Percentiles rank a stretch among this genome's conserved stretches.
These are phyloP conservation scores for Netelia inedita DNA, from an alignment of 2,888 invertebrate genomes.

Conservation along the genomic window DNA sequence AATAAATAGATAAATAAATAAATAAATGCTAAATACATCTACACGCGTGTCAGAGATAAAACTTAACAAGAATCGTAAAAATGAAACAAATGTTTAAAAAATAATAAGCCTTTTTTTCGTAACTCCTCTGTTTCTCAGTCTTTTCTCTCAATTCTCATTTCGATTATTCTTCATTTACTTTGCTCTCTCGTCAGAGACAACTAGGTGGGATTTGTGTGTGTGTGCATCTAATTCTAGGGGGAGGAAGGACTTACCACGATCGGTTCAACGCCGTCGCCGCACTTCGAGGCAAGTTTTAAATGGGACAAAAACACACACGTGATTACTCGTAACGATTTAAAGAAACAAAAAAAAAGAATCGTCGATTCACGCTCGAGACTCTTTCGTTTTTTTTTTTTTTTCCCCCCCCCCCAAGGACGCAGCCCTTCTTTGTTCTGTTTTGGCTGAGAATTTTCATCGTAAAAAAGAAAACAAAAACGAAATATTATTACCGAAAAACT, in stretches of 20 bases:
- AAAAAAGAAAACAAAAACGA: constrained; percentile 18
- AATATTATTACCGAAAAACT: constrained; percentile 34
- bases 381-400: constrained; percentile 17
- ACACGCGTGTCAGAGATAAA: constrained; percentile 59
- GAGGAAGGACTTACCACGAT: constrained; percentile 95
- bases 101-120: constrained; percentile 40
- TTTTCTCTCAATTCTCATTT: constrained; percentile 14
- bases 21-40: constrained; percentile 85
- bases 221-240: constrained; percentile 64
- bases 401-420: constrained; percentile 4
- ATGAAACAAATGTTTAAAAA: constrained; percentile 37
- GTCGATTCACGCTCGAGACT: constrained; percentile 1
- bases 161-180: background rate
- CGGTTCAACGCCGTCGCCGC: constrained; percentile 92
- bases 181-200: constrained; percentile 5
- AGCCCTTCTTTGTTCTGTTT: constrained; percentile 20
- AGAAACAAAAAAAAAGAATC: constrained; percentile 27
- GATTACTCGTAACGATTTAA: constrained; percentile 80
- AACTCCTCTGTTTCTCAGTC: constrained; percentile 25
- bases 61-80: constrained; percentile 61
- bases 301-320: constrained; percentile 83
- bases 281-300: constrained; percentile 83
- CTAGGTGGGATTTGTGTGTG: constrained; percentile 1
- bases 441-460: constrained; percentile 26
- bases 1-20: constrained; percentile 60